These are phyloP conservation scores for Steinernema hermaphroditum DNA, from an alignment of 2,888 invertebrate genomes.

Conservation along the genomic window DNA sequence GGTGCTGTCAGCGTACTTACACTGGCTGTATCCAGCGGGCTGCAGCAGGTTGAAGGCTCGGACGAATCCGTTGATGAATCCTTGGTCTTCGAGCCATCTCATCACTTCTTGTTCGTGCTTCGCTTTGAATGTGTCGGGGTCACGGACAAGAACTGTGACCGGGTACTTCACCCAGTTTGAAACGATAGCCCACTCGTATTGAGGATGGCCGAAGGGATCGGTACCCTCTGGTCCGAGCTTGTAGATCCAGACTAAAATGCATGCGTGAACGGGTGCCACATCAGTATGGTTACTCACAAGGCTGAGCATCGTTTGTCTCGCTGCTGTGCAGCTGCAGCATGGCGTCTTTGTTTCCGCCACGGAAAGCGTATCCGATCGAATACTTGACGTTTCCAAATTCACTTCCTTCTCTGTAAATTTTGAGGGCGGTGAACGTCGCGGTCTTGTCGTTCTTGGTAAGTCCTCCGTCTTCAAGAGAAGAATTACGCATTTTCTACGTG, in stretches of 20 bases:
- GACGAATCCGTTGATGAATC: conserved; percentile 67
- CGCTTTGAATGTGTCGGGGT: conserved; percentile 66
- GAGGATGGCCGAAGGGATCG: conserved; percentile 67
- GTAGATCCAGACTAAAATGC: conserved; percentile 66
- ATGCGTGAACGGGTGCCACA: too few species aligned
- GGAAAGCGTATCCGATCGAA: conserved; percentile 67
- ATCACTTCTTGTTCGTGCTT: conserved; percentile 63
- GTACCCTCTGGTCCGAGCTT: conserved; percentile 66
- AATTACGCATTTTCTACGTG: background rate
- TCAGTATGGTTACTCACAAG: conserved; percentile 50
- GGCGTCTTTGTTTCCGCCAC: conserved; percentile 66
- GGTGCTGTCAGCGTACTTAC: conserved; percentile 66
- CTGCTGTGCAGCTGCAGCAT: conserved; percentile 66
- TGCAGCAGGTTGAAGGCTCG: conserved; percentile 67
- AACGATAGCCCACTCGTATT: conserved; percentile 67
- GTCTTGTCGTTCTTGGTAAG: conserved; percentile 67
- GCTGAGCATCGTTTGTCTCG: conserved; percentile 65
- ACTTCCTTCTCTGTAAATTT: conserved; percentile 67
- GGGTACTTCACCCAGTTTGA: conserved; percentile 67
- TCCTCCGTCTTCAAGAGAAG: conserved; percentile 62
- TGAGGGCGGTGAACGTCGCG: conserved; percentile 66
- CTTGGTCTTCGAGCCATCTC: conserved; percentile 62
- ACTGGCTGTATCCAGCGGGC: conserved; percentile 63
- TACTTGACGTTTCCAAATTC: conserved; percentile 66
- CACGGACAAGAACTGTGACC: conserved; percentile 66